Evolutionary conservation across 2,888 invertebrate genomes (phyloP).

Genomic region (Hetaerina titia): DNA sequence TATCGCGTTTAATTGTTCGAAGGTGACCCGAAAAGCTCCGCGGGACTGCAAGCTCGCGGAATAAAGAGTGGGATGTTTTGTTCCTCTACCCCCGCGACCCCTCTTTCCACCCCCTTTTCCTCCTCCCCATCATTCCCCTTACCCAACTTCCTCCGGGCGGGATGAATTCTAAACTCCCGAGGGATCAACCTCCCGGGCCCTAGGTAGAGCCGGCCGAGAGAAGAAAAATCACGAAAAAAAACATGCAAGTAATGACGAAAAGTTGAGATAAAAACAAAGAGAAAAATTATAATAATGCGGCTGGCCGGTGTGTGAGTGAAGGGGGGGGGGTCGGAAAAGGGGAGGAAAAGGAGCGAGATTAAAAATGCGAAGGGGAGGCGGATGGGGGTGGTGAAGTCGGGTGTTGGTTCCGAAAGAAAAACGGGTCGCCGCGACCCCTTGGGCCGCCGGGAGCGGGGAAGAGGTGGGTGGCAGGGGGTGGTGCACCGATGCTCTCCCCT

Average conservation of each 20-base stretch:
- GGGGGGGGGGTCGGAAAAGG: not conserved
- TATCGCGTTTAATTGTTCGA: not conserved
- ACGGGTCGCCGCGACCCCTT: too few species aligned
- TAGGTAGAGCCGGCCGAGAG: too few species aligned
- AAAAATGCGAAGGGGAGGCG: not conserved
- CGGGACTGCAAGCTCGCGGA: not conserved
- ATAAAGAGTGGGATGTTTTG: not conserved
- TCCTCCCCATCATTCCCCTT: not conserved
- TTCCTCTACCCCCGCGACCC: not conserved
- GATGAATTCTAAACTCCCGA: too few species aligned
- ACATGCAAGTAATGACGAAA: not conserved
- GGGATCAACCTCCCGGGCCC: too few species aligned
- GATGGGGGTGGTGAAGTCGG: too few species aligned
- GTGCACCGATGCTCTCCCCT: not conserved
- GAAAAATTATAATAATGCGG: not conserved
- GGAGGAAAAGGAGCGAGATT: not conserved
- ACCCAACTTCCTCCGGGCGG: too few species aligned
- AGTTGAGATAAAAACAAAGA: not conserved
- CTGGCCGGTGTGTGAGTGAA: not conserved
- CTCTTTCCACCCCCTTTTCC: not conserved
- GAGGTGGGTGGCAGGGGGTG: too few species aligned
- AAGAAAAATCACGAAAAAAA: not conserved
- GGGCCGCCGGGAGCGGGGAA: too few species aligned
- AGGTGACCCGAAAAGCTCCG: not conserved
- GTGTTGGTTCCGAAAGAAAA: too few species aligned